These are phyloP conservation scores for Epistrophella euchroma DNA, from an alignment of 2,888 invertebrate genomes.

Conservation along the genomic window DNA sequence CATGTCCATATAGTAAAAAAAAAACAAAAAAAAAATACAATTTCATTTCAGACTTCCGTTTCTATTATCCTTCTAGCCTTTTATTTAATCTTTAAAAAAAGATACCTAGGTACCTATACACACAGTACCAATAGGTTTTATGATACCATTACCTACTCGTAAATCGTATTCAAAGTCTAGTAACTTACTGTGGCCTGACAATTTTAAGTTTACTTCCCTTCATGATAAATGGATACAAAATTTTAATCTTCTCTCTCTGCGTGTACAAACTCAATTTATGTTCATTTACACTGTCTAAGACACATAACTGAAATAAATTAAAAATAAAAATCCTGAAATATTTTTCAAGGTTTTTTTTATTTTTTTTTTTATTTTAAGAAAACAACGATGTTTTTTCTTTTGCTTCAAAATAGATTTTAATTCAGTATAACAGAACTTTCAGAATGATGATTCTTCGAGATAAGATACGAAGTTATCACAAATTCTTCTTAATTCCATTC, in stretches of 20 bases:
- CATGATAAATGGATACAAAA: constrained; percentile 48
- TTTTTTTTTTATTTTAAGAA: constrained; percentile 5
- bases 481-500: constrained; percentile 58
- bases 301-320: constrained; percentile 29
- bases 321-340: constrained; percentile 5
- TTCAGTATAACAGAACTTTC: constrained; percentile 7
- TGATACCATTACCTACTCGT: constrained; percentile 11
- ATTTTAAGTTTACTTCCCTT: constrained; percentile 7
- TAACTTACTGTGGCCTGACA: constrained; percentile 31
- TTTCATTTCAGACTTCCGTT: too few relatives aligned
- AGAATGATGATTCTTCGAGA: constrained; percentile 15
- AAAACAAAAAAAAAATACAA: too few relatives aligned
- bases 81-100: background rate
- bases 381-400: background rate
- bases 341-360: constrained; percentile 3
- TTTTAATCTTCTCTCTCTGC: constrained; percentile 55
- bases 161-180: constrained; percentile 32
- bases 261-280: constrained; percentile 40
- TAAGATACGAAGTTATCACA: constrained; percentile 40
- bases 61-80: background rate
- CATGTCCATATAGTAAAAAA: too few relatives aligned
- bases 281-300: constrained; percentile 49
- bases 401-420: background rate
- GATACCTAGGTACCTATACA: background rate
- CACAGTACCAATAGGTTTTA: background rate